Conservation (phyloP, 2,797 vertebrate genomes). For the Sandelia bainsii region DNA sequence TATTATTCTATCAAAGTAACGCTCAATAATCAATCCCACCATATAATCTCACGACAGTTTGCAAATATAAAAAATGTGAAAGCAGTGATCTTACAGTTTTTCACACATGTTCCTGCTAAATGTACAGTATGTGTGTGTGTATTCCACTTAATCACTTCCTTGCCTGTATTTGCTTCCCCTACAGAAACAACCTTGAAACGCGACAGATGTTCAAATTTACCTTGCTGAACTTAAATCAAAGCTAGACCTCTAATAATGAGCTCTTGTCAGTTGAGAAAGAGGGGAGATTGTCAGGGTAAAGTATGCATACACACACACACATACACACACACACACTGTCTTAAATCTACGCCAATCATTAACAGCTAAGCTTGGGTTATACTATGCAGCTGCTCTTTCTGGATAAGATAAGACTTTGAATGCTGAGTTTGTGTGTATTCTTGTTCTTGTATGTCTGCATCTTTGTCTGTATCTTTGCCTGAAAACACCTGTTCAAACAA, state of each 20-base stretch:
- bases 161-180: constrained; percentile 63
- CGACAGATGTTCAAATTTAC: constrained; percentile 83
- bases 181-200: constrained; percentile 76
- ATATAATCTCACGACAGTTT: constrained; percentile 8
- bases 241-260: constrained; percentile 78
- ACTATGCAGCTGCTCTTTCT: constrained; percentile 86
- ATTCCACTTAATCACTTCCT: constrained; percentile 57
- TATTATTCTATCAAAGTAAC: constrained; percentile 6
- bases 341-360: constrained; percentile 83
- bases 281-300: constrained; percentile 65
- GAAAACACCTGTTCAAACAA: constrained; percentile 93
- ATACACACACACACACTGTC: constrained; percentile 35
- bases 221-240: constrained; percentile 84
- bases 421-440: constrained; percentile 61
- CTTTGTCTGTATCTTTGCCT: constrained; percentile 68
- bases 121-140: constrained; percentile 32
- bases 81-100: constrained; percentile 20
- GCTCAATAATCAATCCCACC: not conserved
- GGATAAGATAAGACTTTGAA: constrained; percentile 91
- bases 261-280: constrained; percentile 74
- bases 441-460: constrained; percentile 63
- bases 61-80: constrained; percentile 15
- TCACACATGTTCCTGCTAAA: constrained; percentile 17
- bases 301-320: constrained; percentile 28
- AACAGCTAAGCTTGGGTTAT: constrained; percentile 82